A percentile compares a stretch with the other conserved stretches of the same genome.
Evolutionary conservation across 64 coral and sea anemone genomes (phyloP).

Genomic region (Stylophora pistillata): DNA sequence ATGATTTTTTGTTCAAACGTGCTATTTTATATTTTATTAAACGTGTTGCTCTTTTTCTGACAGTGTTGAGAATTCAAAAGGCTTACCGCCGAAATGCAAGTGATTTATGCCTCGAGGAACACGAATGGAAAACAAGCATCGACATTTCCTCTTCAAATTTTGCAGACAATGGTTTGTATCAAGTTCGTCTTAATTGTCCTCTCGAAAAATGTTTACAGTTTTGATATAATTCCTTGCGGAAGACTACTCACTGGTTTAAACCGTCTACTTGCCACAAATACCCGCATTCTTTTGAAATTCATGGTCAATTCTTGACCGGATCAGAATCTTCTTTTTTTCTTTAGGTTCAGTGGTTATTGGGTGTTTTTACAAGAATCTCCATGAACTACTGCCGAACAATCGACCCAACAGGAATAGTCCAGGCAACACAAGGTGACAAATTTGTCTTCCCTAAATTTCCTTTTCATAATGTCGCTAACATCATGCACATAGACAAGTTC

Average conservation of each 20-base stretch:
- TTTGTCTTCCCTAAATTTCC: not conserved
- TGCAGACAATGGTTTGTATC: not conserved
- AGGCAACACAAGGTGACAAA: not conserved
- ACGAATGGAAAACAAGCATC: not conserved
- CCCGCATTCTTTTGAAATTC: no score
- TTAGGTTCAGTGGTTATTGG: not conserved
- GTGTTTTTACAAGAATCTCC: constrained; percentile 5
- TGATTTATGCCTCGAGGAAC: not conserved
- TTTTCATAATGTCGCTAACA: no score
- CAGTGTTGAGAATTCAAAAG: not conserved
- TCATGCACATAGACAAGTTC: no score
- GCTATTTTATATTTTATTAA: no score
- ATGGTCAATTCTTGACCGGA: no score
- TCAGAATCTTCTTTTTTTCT: no score
- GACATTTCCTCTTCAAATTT: not conserved
- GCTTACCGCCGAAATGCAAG: not conserved
- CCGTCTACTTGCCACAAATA: no score
- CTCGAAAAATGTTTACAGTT: no score
- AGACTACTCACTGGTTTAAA: no score
- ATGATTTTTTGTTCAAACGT: no score
- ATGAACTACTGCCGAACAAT: not conserved
- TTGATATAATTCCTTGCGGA: no score
- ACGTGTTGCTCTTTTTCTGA: not conserved
- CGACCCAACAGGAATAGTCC: not conserved
- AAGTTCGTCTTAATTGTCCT: no score